Base-by-base conservation (phyloP, 2,797 vertebrate genomes). In the Epinephelus malabaricus region DNA sequence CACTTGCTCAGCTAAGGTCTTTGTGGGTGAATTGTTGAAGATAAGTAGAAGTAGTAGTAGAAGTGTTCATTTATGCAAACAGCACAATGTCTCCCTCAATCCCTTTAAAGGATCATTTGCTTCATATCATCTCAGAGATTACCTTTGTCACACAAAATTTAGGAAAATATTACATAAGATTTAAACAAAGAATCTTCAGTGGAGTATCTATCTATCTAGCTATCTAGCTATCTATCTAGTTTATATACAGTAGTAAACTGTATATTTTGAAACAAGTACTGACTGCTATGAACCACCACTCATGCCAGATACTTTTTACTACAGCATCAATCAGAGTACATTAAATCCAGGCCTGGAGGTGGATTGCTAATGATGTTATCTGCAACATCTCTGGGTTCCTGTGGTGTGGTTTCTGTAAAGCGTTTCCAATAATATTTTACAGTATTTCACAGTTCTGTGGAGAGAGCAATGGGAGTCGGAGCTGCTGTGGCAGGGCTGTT, bases 361-460 rank as follows among this genome's bases (percentile, higher is more conserved):
- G 54, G 40, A 59, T 34, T 53, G 43, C 21, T 49, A 69, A 34
- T 75, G 21, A 21, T 1, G 5, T 67, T 60, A 65, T 68, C 50
- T 27, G 12, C 43, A 51, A 17, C 46, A 50, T 74, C 21, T 43
- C n/a, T 1, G 10, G 19, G 10, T 73, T 61, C 45, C 59, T 67
- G 51, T 17, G 43, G 21, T 67, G 17, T 0, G 0, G n/a, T 50
- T 46, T 34, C n/a, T 55, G 14, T 47, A 27, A 47, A 71, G 59
- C 61, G 18, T 54, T 69, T 75, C 5, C 25, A 21, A 12, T 69
- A 50, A 74, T 76, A 77, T 55, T 68, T 84, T 56, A 67, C 23
- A 74, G 43, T 62, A n/a, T 50, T 61, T 61, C 43, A 69, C 80
- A 63, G 60, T 40, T 75, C 55, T 55, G 38, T 66, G 45, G 17